Evolutionary conservation across 2,888 invertebrate species (phyloP), one percentile per base, ranked within the genome.

Genomic region (Pyralis farinalis): DNA sequence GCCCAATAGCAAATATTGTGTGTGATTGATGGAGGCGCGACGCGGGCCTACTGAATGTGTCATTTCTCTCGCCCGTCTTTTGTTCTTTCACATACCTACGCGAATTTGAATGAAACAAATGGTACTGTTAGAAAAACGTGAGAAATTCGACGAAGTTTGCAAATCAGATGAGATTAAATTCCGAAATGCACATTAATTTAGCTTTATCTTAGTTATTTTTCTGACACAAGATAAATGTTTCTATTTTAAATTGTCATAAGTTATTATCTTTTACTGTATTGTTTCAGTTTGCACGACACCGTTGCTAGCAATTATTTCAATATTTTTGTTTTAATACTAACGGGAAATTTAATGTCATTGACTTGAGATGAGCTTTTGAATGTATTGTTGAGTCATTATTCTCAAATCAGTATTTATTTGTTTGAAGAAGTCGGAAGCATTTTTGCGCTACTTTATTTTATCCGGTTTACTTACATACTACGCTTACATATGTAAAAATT

Each of bases 1-100:
- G 69, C 59, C 70, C 80, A 76, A 86, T 79, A 80, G 81, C 85
- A 88, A 87, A 88, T 86, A 86, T 86, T 84, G 79, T 56, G 42
- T 33, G 60, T 77, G 85, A 88, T 84, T 77, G 84, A 87, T 85
- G 59, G 47, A 58, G 72, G 78, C 72, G 62, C 56, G 72, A 63
- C 66, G 62, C 44, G 45, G 42, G 60, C 65, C 64, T 58, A 56
- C 56, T 61, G 49, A 67, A 65, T 71, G 68, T 66, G 57, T 62
- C 58, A 56, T 63, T 70, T 61, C 61, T 67, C 32, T 69, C 62
- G 63, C 58, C 58, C 55, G 51, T 34, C 61, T 65, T 72, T 73
- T 74, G 70, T 74, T 78, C 76, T 64, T 62, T 35, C 40, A 40
- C 47, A 39, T 32, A 42, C 45, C 45, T 43, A 46, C 35, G 44